phyloP scores from a whole-genome alignment of 2,113 vertebrate species.

The Stigmatopora argus region DNA sequence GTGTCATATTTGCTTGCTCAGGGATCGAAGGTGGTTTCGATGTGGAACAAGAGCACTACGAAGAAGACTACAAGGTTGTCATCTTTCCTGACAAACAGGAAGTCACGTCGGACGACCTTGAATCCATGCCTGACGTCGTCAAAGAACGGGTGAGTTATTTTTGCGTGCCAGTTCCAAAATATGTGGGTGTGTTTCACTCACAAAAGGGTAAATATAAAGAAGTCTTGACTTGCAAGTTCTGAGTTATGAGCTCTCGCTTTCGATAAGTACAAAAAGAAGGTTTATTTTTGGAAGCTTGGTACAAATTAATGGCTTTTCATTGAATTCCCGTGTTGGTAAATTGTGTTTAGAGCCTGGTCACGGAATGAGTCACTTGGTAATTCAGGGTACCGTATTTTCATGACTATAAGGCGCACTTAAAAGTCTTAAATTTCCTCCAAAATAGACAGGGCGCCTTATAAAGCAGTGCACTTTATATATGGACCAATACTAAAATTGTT shows the following conservation, averaged over 20 bases:
- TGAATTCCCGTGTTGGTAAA: background rate
- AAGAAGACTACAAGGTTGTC: constrained; percentile 91
- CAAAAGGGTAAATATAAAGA: background rate
- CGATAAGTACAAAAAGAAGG: no score
- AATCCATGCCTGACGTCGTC: constrained; percentile 84
- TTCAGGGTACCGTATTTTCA: background rate
- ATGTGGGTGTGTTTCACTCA: background rate
- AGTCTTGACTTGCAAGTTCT: no score
- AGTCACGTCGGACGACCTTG: constrained; percentile 84
- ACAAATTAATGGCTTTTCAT: no score
- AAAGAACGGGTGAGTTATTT: constrained; percentile 82
- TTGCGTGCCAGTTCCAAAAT: background rate
- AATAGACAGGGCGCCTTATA: no score
- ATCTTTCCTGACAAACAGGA: constrained; percentile 91
- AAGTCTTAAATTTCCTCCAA: no score
- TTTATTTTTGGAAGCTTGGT: no score
- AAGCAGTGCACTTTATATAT: no score
- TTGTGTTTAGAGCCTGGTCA: background rate
- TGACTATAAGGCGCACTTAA: no score
- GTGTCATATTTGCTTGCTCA: constrained; percentile 46
- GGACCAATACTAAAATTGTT: no score
- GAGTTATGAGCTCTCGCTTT: no score
- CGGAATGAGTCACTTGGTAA: background rate
- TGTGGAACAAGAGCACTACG: constrained; percentile 89
- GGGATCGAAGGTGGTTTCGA: constrained; percentile 97